phyloP scores from a whole-genome alignment of 37 sponge, comb jelly and placozoan species.

The Oopsacas minuta region DNA sequence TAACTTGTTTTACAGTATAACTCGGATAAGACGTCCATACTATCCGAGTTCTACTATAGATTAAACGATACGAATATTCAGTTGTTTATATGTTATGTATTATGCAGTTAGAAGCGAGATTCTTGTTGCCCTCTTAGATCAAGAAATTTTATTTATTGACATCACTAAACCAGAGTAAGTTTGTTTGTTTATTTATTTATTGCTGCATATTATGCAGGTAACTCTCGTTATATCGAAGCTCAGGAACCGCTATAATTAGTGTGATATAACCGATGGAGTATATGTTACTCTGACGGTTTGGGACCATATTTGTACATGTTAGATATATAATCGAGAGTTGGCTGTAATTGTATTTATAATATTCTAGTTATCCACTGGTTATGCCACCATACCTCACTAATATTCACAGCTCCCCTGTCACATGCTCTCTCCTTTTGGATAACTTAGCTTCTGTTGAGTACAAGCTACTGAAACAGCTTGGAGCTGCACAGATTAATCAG shows the following conservation, averaged over 20 bases:
- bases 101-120: not conserved
- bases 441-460: not conserved
- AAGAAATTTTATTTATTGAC: not conserved
- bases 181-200: not conserved
- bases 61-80: too few species aligned
- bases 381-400: constrained; percentile 7
- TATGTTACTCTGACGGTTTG: too few species aligned
- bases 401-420: not conserved
- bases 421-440: not conserved
- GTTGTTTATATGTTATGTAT: too few species aligned
- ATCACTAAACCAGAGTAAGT: constrained; percentile 17
- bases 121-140: not conserved
- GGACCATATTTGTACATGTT: too few species aligned
- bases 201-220: too few species aligned
- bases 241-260: too few species aligned
- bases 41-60: too few species aligned
- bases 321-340: too few species aligned
- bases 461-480: not conserved
- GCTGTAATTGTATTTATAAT: not conserved
- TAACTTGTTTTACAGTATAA: too few species aligned
- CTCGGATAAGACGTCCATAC: too few species aligned
- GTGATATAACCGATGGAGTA: too few species aligned
- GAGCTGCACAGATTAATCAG: not conserved
- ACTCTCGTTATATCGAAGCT: too few species aligned
- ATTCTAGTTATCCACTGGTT: not conserved